Percentiles rank a stretch among this genome's conserved stretches.
Evolutionary conservation across 2,797 vertebrate species (phyloP).

Genomic region (Pangasius sanitwongsei): DNA sequence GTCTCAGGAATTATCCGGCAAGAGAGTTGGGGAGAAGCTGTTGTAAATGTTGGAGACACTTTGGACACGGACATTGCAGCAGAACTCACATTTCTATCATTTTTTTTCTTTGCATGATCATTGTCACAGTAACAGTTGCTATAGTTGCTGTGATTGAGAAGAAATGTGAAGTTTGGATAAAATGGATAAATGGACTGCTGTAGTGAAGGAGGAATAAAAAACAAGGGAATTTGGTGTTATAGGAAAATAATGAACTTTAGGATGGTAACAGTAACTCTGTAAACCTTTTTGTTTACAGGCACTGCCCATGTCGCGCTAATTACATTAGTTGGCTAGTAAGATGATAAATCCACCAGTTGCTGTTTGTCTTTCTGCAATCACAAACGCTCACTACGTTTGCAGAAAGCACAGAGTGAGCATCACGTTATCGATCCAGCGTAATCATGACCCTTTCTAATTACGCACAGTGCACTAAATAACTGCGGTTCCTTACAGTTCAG

Average conservation of each 20-base stretch:
- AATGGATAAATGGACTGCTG: neutral
- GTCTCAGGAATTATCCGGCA: conserved; percentile 13
- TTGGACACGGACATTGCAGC: neutral
- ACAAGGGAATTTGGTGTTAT: neutral
- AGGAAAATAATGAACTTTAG: neutral
- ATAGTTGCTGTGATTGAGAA: neutral
- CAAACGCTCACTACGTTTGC: neutral
- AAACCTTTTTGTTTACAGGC: too few relatives aligned
- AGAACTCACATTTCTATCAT: conserved; percentile 1
- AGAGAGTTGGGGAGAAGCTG: neutral
- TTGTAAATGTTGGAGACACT: conserved; percentile 16
- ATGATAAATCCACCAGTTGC: neutral
- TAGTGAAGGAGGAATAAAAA: neutral
- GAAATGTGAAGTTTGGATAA: neutral
- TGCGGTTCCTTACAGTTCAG: conserved; percentile 10
- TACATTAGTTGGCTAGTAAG: neutral
- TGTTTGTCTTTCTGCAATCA: neutral
- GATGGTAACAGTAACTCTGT: neutral
- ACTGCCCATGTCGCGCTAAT: neutral
- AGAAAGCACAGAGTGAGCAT: neutral
- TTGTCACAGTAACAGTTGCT: neutral
- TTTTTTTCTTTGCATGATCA: neutral
- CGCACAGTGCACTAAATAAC: neutral
- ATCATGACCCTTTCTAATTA: conserved; percentile 30
- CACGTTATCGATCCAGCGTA: neutral